A percentile compares a stretch with the other conserved stretches of the same genome.
phyloP scores from a whole-genome alignment of 2,888 invertebrate genomes.

The Himalopsyche anomala region DNA sequence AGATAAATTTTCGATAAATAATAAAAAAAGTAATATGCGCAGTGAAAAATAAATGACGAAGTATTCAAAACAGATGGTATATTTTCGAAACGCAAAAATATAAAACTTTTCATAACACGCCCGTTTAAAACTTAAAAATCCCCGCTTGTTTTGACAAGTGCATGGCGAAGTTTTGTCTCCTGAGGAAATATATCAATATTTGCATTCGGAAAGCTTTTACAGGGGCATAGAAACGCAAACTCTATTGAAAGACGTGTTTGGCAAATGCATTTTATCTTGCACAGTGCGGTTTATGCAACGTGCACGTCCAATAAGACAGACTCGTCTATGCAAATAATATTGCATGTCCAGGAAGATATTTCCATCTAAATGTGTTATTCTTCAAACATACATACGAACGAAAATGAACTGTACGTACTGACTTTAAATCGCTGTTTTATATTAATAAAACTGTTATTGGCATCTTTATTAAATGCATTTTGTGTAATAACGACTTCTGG shows the following conservation, averaged over 20 bases:
- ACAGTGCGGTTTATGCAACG: neutral
- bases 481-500: no score
- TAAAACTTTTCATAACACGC: no score
- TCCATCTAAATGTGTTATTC: neutral
- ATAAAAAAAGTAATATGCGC: no score
- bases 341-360: neutral
- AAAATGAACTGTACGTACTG: neutral
- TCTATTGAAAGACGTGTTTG: slow-evolving; percentile 10
- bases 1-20: no score
- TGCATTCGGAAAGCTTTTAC: slow-evolving; percentile 28
- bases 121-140: slow-evolving; percentile 22
- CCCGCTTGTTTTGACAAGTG: slow-evolving; percentile 20
- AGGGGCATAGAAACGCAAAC: neutral
- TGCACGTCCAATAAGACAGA: neutral
- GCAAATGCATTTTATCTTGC: slow-evolving; percentile 6
- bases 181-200: slow-evolving; percentile 40
- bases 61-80: no score
- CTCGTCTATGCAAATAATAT: neutral
- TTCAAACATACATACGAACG: neutral
- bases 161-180: slow-evolving; percentile 12
- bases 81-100: no score
- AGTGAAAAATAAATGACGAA: no score
- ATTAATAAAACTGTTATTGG: no score
- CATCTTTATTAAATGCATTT: no score
- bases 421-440: no score